Base-by-base conservation (phyloP, 1,140 invertebrate genomes). In the Drosophila saltans region DNA sequence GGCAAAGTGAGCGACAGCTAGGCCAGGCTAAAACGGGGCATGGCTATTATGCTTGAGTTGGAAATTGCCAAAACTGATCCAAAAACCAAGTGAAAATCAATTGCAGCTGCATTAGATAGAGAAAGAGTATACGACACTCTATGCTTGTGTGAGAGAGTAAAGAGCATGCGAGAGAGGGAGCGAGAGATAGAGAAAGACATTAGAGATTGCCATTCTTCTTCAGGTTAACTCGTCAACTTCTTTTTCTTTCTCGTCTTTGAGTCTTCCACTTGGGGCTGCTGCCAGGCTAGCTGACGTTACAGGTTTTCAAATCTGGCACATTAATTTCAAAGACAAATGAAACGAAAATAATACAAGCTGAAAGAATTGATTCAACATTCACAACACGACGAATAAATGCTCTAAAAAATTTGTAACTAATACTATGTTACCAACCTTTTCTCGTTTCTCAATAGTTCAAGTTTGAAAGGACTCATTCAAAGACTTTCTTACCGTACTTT, bases 281-380 rank as follows among this genome's bases (percentile, higher is more conserved):
- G 66, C 9, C 28, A 16, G 16, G 33, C 62, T 75, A 80, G 75
- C 81, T 81, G 68, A 73, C 67, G 69, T 71, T 79, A 89, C 82
- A 86, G 82, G 84, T 89, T 86, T 89, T 85, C 78, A 84, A 86
- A 84, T 81, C 81, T 84, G 82, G 81, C 81, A 84, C 81, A 85
- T 84, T 85, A 84, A 88, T 83, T 83, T 79, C 77, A 83, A 88
- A 83, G 69, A 83, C 82, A 88, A 88, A 88, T 86, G 75, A 89
- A 86, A 86, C 74, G 78, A 78, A 86, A 72, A 85, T 75, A 82
- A 81, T 75, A 65, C 82, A 86, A 82, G 74, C 66, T 66, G 74
- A 64, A 68, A 72, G 58, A 11, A 28, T 8, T 24, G 21, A 7
- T 3, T 2, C 8, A 7, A n/a, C 4, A 3, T 6, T 1, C 0